Conservation (phyloP, 2,797 vertebrate species). For the Enteromius afrohamiltoni region DNA sequence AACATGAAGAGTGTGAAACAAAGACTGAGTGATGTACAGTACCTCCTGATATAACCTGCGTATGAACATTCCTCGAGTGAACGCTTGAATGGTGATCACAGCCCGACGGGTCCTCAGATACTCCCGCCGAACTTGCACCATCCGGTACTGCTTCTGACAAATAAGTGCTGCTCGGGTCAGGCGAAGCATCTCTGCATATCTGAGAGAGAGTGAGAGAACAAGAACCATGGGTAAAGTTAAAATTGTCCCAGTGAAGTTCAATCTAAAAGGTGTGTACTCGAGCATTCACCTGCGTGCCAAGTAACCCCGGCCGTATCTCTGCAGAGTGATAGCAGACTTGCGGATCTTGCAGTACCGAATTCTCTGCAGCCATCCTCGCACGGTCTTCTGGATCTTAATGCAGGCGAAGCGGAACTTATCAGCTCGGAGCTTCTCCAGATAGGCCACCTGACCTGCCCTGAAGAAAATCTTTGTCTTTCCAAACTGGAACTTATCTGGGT, state of each 20-base stretch:
- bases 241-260: not conserved
- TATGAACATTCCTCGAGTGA: conserved; percentile 85
- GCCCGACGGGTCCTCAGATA: conserved; percentile 77
- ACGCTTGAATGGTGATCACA: conserved; percentile 86
- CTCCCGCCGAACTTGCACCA: conserved; percentile 77
- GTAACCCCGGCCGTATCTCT: conserved; percentile 83
- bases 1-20: not conserved
- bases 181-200: conserved; percentile 81
- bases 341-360: conserved; percentile 81
- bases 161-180: conserved; percentile 80
- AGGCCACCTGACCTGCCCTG: conserved; percentile 95
- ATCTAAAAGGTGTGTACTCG: not conserved
- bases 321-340: conserved; percentile 76
- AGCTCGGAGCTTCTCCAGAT: conserved; percentile 91
- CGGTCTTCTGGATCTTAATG: conserved; percentile 93
- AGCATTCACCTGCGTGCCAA: conserved; percentile 85
- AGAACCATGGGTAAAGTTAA: not conserved
- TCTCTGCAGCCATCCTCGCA: conserved; percentile 91
- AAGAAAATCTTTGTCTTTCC: conserved; percentile 97
- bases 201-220: conserved; percentile 58
- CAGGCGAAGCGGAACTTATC: conserved; percentile 92
- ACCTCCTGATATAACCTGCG: conserved; percentile 87
- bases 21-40: not conserved
- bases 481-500: conserved; percentile 95
- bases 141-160: conserved; percentile 90